Conservation (phyloP, 2,797 vertebrate species). For the Halcyon smyrnensis region DNA sequence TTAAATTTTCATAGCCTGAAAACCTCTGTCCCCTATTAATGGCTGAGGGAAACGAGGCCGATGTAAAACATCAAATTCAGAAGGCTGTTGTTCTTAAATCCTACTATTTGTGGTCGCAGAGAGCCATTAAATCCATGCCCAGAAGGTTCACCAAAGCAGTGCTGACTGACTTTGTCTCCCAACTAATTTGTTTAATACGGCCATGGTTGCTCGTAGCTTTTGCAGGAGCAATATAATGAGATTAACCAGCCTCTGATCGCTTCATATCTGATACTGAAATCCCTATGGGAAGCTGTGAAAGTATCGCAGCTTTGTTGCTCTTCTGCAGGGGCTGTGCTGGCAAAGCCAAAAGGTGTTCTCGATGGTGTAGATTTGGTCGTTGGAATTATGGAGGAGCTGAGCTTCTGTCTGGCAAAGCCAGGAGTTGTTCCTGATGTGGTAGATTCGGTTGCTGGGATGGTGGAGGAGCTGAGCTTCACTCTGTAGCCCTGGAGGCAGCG, state of each 20-base stretch:
- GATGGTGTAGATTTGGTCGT: neutral
- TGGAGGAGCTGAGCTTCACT: neutral
- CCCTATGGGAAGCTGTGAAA: neutral
- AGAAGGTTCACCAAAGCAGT: neutral
- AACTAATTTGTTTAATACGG: neutral
- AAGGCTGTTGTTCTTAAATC: neutral
- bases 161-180: neutral
- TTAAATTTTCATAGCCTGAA: neutral
- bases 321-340: neutral
- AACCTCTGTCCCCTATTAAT: rapidly evolving
- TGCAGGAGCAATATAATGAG: neutral
- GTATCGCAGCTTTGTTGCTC: neutral
- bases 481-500: neutral
- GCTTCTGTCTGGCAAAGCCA: neutral
- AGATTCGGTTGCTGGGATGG: neutral
- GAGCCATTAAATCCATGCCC: neutral
- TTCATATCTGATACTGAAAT: neutral
- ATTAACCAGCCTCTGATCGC: neutral
- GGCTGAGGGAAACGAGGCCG: neutral
- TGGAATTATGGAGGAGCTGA: neutral
- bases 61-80: neutral
- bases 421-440: neutral
- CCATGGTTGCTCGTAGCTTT: neutral
- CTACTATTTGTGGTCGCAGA: neutral
- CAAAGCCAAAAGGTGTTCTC: neutral